Percentiles rank a stretch among this genome's conserved stretches.
Conservation (phyloP, 2,113 vertebrate species). For the Rhipidura dahli region DNA sequence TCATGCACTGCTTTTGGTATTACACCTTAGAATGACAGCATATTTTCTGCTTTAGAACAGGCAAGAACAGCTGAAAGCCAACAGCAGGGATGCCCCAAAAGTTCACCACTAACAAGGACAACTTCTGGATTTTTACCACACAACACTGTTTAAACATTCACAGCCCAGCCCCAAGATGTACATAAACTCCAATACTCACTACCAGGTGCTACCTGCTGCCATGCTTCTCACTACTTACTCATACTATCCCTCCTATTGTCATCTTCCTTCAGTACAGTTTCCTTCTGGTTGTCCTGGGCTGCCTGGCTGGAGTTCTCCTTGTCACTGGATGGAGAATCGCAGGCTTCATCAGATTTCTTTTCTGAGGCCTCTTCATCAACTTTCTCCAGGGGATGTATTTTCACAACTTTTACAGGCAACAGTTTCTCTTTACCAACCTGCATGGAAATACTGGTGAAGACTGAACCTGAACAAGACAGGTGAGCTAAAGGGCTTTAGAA, state of each 20-base stretch:
- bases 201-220: neutral
- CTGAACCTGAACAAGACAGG: neutral
- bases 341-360: constrained; percentile 90
- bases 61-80: neutral
- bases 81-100: neutral
- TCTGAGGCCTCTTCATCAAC: constrained; percentile 79
- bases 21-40: neutral
- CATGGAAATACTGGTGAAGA: neutral
- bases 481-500: neutral
- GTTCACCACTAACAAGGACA: neutral
- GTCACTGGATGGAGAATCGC: constrained; percentile 96
- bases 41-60: neutral
- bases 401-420: constrained; percentile 85
- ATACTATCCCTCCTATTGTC: constrained; percentile 86
- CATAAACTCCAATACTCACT: neutral
- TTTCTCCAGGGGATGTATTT: constrained; percentile 89
- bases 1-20: neutral
- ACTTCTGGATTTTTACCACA: neutral
- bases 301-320: constrained; percentile 92
- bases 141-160: neutral
- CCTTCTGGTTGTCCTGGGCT: constrained; percentile 86
- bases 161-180: accelerated
- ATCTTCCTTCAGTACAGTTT: constrained; percentile 80
- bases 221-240: constrained; percentile 75
- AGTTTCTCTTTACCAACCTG: constrained; percentile 92